Evolutionary conservation across 2,113 vertebrate genomes (phyloP), one percentile per base, ranked within the genome.

Genomic region (Thunnus thynnus): DNA sequence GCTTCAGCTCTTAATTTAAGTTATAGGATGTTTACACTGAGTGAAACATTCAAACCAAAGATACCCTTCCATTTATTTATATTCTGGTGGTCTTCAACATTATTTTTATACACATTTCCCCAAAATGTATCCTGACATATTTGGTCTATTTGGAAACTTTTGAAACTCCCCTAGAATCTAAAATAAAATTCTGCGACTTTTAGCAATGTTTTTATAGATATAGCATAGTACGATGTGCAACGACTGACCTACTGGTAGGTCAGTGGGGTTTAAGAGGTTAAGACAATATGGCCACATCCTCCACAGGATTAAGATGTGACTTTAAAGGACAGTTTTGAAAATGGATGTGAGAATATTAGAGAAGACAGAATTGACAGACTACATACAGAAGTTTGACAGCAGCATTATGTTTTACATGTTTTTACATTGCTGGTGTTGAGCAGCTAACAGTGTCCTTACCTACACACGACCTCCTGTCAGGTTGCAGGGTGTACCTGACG

Each of bases 401-500:
- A 6, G 12, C 60, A 32, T 22, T 25, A 11, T 47, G 22, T 67
- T 17, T 60, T 16, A 48, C 16, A 17, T 9, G 16, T 0, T 50
- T 61, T 85, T 16, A 18, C 32, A 44, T 50, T 72, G 36, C 12
- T 18, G 27, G 0, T 67, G 18, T 54, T 18, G 30, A 46, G 2
- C n/a, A 75, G 18, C 50, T 47, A 58, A 54, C 36, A 55, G 8
- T 10, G 17, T 72, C 84, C 96, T 97, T 93, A 99, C 98, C 98
- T 48, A 96, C 87, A 92, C 98, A 99, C 52, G 96, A 96, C 89
- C 94, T 97, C 72, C 96, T 96, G 91, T 98, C 96, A 3, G 84
- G 22, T 1, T 97, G 97, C 90, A 98, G 92, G 56, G 92, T 88
- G 88, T 98, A 99, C 81, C 96, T 97, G 87, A 93, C 91, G 75